Conservation (phyloP, 2,113 vertebrate genomes). For the Pachypanchax playfairii region DNA sequence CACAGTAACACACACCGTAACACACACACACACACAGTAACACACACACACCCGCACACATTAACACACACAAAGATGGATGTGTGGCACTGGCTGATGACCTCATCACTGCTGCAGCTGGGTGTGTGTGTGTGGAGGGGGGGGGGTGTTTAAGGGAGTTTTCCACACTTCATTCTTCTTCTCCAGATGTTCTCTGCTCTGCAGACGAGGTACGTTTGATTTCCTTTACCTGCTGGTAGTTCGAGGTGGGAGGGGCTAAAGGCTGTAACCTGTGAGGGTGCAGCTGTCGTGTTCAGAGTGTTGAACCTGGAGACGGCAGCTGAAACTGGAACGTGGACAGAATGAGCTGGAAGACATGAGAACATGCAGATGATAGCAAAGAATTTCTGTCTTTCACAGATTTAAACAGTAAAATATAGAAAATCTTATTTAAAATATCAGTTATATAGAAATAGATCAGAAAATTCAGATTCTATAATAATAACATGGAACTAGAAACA, state of each 20-base stretch:
- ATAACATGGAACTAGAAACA: no score
- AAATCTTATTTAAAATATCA: no score
- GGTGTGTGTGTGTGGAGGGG: constrained; percentile 38
- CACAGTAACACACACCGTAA: no score
- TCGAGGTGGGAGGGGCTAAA: not conserved
- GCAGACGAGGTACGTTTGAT: constrained; percentile 52
- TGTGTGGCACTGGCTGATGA: constrained; percentile 52
- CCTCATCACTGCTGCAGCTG: constrained; percentile 68
- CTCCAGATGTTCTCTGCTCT: constrained; percentile 12
- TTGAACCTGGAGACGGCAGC: not conserved
- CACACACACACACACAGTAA: constrained; percentile 21
- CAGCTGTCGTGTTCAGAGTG: not conserved
- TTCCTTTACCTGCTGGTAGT: constrained; percentile 9
- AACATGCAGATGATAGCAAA: no score
- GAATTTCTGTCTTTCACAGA: not conserved
- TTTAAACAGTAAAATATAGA: no score
- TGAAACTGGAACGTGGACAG: not conserved
- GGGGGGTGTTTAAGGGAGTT: constrained; percentile 46
- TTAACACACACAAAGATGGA: constrained; percentile 35
- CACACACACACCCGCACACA: constrained; percentile 12
- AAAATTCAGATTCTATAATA: no score
- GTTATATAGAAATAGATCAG: no score
- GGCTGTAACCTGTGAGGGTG: constrained; percentile 16
- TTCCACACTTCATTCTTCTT: constrained; percentile 25
- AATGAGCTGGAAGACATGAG: no score